Percentiles rank a stretch among this genome's conserved stretches.
Conservation (phyloP, 2,888 invertebrate species). For the Schizotus pectinicornis region DNA sequence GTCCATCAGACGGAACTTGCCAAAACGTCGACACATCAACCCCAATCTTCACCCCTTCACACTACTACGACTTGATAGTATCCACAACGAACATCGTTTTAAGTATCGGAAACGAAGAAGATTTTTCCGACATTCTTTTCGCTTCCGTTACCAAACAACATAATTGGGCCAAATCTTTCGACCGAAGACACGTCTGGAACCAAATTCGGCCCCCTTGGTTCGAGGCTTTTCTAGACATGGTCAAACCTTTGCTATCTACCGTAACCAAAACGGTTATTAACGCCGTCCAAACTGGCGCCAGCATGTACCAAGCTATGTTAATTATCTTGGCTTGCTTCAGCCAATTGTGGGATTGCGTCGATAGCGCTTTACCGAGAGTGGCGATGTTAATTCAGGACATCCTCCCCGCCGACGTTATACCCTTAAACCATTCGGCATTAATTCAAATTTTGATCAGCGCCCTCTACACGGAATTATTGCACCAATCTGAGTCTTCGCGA, state of each 20-base stretch:
- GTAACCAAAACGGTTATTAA: slow-evolving; percentile 72
- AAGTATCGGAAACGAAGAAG: slow-evolving; percentile 67
- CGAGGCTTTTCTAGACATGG: slow-evolving; percentile 71
- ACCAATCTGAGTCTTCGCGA: slow-evolving; percentile 57
- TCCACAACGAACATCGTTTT: slow-evolving; percentile 70
- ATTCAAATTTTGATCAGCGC: slow-evolving; percentile 75
- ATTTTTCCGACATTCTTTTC: slow-evolving; percentile 69
- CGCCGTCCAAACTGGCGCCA: slow-evolving; percentile 76
- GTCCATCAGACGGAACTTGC: slow-evolving; percentile 68
- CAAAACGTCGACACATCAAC: slow-evolving; percentile 45
- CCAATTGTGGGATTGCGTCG: slow-evolving; percentile 72
- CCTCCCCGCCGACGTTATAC: slow-evolving; percentile 72
- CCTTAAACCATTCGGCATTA: slow-evolving; percentile 73
- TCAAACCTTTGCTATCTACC: slow-evolving; percentile 67
- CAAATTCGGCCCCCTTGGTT: slow-evolving; percentile 80
- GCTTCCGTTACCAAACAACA: slow-evolving; percentile 64
- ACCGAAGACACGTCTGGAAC: slow-evolving; percentile 83
- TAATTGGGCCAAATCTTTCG: slow-evolving; percentile 75
- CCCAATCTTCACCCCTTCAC: slow-evolving; percentile 31
- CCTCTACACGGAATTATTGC: slow-evolving; percentile 70
- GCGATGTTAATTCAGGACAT: slow-evolving; percentile 69
- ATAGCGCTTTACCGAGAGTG: slow-evolving; percentile 62
- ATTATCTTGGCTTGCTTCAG: slow-evolving; percentile 73
- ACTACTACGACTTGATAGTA: slow-evolving; percentile 66
- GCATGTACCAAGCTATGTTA: slow-evolving; percentile 82